Evolutionary conservation across 2,888 invertebrate genomes (phyloP).

Genomic region (Emmelina monodactyla): DNA sequence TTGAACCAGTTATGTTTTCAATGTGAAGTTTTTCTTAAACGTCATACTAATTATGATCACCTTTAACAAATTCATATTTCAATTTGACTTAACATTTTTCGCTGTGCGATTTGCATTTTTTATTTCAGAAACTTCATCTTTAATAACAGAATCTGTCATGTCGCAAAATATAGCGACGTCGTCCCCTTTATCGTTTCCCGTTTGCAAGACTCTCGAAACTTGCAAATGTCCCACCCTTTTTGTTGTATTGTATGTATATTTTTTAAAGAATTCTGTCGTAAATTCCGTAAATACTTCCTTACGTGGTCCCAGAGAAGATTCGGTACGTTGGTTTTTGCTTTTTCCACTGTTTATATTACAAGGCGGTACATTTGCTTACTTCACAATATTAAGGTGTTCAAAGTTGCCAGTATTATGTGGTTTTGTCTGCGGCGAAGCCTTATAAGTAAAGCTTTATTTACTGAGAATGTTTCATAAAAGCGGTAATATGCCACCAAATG

Average conservation of each 20-base stretch:
- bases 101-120: too few relatives aligned
- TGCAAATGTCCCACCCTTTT: slow-evolving; percentile 16
- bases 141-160: too few relatives aligned
- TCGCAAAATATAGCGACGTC: too few relatives aligned
- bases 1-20: too few relatives aligned
- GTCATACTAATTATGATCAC: too few relatives aligned
- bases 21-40: too few relatives aligned
- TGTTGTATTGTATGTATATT: slow-evolving; percentile 28
- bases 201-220: neutral
- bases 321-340: slow-evolving; percentile 21
- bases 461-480: neutral
- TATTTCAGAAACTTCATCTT: too few relatives aligned
- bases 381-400: slow-evolving; percentile 16
- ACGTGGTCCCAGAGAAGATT: slow-evolving; percentile 24
- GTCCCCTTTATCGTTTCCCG: too few relatives aligned
- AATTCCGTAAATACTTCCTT: slow-evolving; percentile 36
- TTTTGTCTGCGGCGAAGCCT: slow-evolving; percentile 20
- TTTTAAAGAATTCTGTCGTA: slow-evolving; percentile 34
- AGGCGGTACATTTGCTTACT: slow-evolving; percentile 13
- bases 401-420: slow-evolving; percentile 16
- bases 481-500: too few relatives aligned
- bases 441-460: slow-evolving; percentile 21
- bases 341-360: slow-evolving; percentile 15
- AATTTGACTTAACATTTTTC: too few relatives aligned
- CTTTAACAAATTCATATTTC: too few relatives aligned